Evolutionary conservation across 1,140 invertebrate genomes (phyloP), one percentile per base, ranked within the genome.

Genomic region (Drosophila bifasciata): DNA sequence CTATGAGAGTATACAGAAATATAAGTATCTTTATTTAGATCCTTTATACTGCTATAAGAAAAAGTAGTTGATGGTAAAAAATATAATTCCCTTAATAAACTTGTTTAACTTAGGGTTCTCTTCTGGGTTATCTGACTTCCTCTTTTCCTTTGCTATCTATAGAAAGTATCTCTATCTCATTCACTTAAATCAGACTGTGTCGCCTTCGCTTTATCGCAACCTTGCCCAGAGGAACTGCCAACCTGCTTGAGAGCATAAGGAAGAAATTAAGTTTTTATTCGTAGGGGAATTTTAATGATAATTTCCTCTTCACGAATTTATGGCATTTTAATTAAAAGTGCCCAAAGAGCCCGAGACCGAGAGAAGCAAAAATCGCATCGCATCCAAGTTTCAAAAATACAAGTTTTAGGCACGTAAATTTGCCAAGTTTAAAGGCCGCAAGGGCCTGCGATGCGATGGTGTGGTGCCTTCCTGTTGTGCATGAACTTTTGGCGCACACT

Each of bases 251-350:
- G 55, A 50, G 55, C 74, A 86, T 86, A 86, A 86, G 81, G 83
- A 86, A 88, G 81, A 81, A 86, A 86, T 88, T 86, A 85, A 85
- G 72, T 9, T 56, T 55, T 48, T 48, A 44, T 64, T 68, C 32
- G 58, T 53, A 41, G 21, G 60, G 80, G 77, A 73, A 86, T 86
- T 77, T 86, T 86, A 88, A 86, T 86, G 83, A 88, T 81, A 86
- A 86, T 86, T 86, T 86, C 61, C 83, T 86, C 61, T 73, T 67
- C 83, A 86, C 81, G 81, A 86, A 86, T 86, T 86, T 86, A 86
- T 86, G 77, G 81, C 70, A 86, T 86, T 86, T 86, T 86, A 86
- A 86, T 86, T 86, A 86, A 86, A 86, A 88, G 61, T 70, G 73
- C 68, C 49, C 62, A 62, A 73, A 81, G 70, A 64, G 69, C 16